Evolutionary conservation across 2,888 invertebrate species (phyloP).

Genomic region (Eledona agricola): DNA sequence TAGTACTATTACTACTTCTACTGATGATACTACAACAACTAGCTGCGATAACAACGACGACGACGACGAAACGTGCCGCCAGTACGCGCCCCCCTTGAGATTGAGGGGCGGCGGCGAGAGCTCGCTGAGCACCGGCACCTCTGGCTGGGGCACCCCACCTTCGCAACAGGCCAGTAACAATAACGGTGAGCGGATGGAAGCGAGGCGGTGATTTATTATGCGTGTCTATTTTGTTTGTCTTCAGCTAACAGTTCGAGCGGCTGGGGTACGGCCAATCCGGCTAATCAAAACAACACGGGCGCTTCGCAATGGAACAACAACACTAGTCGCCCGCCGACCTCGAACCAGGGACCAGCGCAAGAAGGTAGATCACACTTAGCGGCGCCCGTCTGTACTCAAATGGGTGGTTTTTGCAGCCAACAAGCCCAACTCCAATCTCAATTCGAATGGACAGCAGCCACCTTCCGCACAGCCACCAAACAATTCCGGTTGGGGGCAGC

Average conservation of each 20-base stretch:
- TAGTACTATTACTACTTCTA: too few relatives aligned
- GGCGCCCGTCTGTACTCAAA: slow-evolving; percentile 6
- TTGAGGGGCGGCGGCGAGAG: slow-evolving; percentile 84
- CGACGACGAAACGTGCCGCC: slow-evolving; percentile 65
- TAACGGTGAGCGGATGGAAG: slow-evolving; percentile 62
- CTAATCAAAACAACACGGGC: slow-evolving; percentile 59
- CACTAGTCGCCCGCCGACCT: slow-evolving; percentile 57
- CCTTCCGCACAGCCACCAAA: slow-evolving; percentile 62
- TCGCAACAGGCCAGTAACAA: slow-evolving; percentile 70
- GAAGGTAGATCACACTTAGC: slow-evolving; percentile 51
- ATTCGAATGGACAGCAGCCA: slow-evolving; percentile 64
- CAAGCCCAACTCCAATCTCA: slow-evolving; percentile 62
- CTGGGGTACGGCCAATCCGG: slow-evolving; percentile 64
- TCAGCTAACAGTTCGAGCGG: slow-evolving; percentile 61
- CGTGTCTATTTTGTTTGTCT: slow-evolving; percentile 31
- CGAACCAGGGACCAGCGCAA: slow-evolving; percentile 56
- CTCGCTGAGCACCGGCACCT: slow-evolving; percentile 77
- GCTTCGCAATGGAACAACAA: slow-evolving; percentile 62
- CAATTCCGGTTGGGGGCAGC: slow-evolving; percentile 54
- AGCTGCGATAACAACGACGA: slow-evolving; percentile 51
- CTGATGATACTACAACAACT: too few relatives aligned
- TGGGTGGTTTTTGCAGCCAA: slow-evolving; percentile 47
- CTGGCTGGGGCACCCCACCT: slow-evolving; percentile 82
- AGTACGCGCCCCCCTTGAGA: slow-evolving; percentile 65
- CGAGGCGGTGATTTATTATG: slow-evolving; percentile 32